phyloP scores from a whole-genome alignment of 2,113 vertebrate genomes.

The Cygnus buccinator region DNA sequence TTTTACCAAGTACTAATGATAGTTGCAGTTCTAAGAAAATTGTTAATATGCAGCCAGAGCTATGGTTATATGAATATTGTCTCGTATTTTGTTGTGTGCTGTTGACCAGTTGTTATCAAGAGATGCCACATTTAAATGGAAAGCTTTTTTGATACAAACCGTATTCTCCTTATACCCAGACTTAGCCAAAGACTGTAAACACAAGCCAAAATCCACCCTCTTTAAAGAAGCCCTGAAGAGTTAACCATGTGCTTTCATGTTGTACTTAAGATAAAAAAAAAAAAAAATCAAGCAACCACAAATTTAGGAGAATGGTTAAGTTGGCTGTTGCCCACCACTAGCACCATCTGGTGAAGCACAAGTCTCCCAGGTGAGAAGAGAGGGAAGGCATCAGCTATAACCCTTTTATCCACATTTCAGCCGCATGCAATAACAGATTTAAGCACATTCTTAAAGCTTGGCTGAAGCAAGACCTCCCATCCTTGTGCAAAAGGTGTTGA shows the following conservation, averaged over 20 bases:
- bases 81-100: not conserved
- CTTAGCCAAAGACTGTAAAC: not conserved
- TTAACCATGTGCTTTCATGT: not conserved
- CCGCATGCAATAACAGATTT: not conserved
- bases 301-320: not conserved
- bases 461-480: not conserved
- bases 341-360: not conserved
- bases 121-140: not conserved
- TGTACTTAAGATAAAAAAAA: not conserved
- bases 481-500: not conserved
- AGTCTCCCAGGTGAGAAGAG: not conserved
- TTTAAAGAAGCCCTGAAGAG: not conserved
- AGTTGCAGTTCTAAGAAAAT: not conserved
- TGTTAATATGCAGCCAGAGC: not conserved
- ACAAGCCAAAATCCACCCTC: not conserved
- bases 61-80: not conserved
- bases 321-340: rapidly evolving
- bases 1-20: not conserved
- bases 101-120: not conserved
- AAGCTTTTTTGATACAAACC: not conserved
- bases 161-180: not conserved
- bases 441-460: not conserved
- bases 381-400: not conserved
- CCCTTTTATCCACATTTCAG: not conserved
- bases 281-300: not conserved